Evolutionary conservation across 2,113 vertebrate species (phyloP).

Genomic region (Neolamprologus modestus): DNA sequence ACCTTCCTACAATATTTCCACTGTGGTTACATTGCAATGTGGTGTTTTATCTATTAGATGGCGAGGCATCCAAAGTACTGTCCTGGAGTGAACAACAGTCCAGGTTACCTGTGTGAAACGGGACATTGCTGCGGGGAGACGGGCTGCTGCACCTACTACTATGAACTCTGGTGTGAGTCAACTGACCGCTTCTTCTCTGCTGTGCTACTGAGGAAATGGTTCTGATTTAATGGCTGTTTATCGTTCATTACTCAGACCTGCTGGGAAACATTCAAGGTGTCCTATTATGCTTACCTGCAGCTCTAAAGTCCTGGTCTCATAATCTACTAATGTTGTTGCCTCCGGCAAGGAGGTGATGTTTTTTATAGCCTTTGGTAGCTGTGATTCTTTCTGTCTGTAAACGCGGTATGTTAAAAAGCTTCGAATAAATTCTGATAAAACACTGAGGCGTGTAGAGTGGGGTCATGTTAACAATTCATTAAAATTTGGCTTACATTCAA

Average conservation of each 20-base stretch:
- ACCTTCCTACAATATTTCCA: background rate
- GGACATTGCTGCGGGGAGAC: constrained; percentile 96
- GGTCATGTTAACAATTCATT: background rate
- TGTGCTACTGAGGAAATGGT: background rate
- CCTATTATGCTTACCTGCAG: background rate
- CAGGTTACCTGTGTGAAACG: constrained; percentile 89
- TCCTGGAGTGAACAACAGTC: constrained; percentile 81
- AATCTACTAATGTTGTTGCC: background rate
- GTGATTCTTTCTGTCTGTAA: background rate
- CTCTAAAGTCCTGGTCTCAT: background rate
- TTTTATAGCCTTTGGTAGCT: background rate
- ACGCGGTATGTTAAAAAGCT: background rate
- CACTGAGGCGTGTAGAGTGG: background rate
- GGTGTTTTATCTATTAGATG: constrained; percentile 57
- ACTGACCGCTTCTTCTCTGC: background rate
- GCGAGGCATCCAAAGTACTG: constrained; percentile 77
- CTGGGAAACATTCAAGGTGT: background rate
- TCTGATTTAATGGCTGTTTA: background rate
- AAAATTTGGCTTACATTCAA: background rate
- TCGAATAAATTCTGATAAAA: background rate
- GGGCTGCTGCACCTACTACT: constrained; percentile 96
- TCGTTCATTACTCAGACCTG: background rate
- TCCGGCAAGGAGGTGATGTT: background rate
- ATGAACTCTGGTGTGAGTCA: constrained; percentile 96
- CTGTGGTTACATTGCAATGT: background rate